A percentile compares a stretch with the other conserved stretches of the same genome.
Conservation (phyloP, 2,797 vertebrate species). For the Ciconia nigra region DNA sequence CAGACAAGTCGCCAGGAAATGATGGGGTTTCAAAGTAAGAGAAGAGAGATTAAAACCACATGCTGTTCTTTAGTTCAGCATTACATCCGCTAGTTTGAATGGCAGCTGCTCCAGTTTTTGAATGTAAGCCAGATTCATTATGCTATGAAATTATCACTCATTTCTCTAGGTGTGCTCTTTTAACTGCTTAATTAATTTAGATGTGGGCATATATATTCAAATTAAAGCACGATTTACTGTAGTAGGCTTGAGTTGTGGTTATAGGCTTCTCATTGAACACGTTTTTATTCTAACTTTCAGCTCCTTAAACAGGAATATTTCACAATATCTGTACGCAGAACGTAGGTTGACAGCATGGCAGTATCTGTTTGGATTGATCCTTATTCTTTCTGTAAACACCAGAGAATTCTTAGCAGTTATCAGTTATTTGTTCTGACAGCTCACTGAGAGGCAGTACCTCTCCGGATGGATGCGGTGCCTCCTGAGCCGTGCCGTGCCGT, state of each 20-base stretch:
- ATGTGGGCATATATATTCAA: constrained; percentile 21
- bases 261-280: background rate
- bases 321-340: background rate
- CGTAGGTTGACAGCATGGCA: background rate
- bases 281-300: background rate
- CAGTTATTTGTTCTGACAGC: background rate
- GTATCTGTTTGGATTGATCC: background rate
- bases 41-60: constrained; percentile 62
- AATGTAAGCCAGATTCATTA: constrained; percentile 47
- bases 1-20: constrained; percentile 52
- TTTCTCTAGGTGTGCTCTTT: constrained; percentile 60
- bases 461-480: background rate
- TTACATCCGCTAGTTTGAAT: constrained; percentile 43
- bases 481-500: background rate
- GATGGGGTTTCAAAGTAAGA: constrained; percentile 58
- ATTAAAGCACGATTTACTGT: constrained; percentile 6
- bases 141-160: constrained; percentile 49
- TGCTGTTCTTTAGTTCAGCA: constrained; percentile 2
- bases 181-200: constrained; percentile 64
- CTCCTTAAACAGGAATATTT: background rate
- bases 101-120: constrained; percentile 42
- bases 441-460: background rate
- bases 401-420: background rate
- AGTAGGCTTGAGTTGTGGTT: background rate
- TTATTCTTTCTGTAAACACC: background rate